Percentiles rank a stretch among this genome's conserved stretches.
Evolutionary conservation across 2,113 vertebrate species (phyloP).

Genomic region (Apteryx owenii): DNA sequence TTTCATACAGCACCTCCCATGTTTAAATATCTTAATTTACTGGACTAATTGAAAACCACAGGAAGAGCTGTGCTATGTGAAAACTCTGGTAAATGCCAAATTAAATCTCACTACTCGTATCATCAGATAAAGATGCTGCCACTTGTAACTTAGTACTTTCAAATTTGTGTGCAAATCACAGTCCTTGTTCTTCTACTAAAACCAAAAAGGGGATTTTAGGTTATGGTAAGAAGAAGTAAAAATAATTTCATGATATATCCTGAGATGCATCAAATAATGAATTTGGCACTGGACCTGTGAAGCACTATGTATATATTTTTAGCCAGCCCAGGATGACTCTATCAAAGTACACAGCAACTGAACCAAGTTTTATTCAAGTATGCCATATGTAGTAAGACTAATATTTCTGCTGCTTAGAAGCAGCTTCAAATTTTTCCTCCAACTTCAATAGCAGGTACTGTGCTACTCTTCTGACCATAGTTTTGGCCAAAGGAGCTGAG

Average conservation of each 20-base stretch:
- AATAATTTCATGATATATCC: background rate
- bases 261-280: background rate
- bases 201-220: background rate
- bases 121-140: background rate
- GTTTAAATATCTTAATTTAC: background rate
- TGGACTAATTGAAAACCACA: background rate
- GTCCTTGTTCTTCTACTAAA: background rate
- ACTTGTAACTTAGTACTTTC: background rate
- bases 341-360: background rate
- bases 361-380: background rate
- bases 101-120: background rate
- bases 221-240: background rate
- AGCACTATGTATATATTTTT: background rate
- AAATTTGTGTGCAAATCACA: background rate
- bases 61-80: background rate
- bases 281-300: accelerated
- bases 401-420: background rate
- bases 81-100: background rate
- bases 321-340: background rate
- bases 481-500: background rate
- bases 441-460: background rate
- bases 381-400: background rate
- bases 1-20: background rate
- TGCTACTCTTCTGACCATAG: background rate
- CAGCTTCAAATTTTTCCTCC: background rate